Evolutionary conservation across 2,888 invertebrate species (phyloP), one percentile per base, ranked within the genome.

Genomic region (Mechanitis messenoides): DNA sequence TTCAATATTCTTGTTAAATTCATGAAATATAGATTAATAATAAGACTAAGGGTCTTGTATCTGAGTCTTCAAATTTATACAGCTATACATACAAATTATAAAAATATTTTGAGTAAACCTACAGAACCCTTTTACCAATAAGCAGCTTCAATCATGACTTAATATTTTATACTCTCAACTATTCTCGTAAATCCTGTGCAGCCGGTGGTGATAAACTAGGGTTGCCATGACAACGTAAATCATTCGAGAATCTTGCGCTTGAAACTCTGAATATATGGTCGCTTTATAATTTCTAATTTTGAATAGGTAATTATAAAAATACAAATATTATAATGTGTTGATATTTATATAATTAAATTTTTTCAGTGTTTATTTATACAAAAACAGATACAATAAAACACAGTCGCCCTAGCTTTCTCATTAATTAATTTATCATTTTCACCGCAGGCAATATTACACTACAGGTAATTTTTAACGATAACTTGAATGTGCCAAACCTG

Each of bases 191-290:
- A 53, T 58, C 58, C 50, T 45, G 42, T 45, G 50, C 62, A 62
- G 62, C 50, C 55, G 55, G 50, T 38, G 53, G 45, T 54, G 50
- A 58, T 62, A 58, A 62, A 62, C 45, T 62, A 62, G 62, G 58
- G 58, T 56, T 58, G 50, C 55, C 61, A 50, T 50, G 50, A 55
- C 46, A 54, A 33, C 58, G 31, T 42, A 53, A 42, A 33, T 58
- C 42, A 31, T 31, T 31, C 3, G 58, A 53, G 42, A 53, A 12
- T 20, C 42, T 38, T 53, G 12, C 28, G 31, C 35, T 53, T 38
- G 33, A n/a, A 46, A 45, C 11, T 42, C 33, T 56, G 55, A 28
- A 45, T 20, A 47, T 38, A 57, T 47, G 28, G 35, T 7, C 35
- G 33, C n/a, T 11, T 33, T 47, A 57, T 20, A 11, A 57, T 11